Base-by-base conservation (phyloP, 2,888 invertebrate species). In the Eumerus sabulonum region DNA sequence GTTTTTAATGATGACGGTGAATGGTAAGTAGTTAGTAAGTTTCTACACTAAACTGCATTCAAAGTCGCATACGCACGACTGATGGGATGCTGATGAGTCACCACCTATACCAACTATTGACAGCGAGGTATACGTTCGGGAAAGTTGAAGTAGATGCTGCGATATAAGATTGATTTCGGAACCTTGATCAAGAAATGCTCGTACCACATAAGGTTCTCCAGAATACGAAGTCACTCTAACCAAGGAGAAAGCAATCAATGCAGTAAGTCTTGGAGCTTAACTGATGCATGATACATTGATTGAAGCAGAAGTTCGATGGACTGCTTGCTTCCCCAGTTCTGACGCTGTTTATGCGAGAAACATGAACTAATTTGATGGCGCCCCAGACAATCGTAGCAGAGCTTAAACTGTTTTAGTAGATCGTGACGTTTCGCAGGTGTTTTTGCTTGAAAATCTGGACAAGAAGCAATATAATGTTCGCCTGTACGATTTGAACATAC, bases 401-500 rank as follows among this genome's bases (percentile, higher is more conserved):
- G 44, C 1, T 45, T 19, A 4, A 68, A 19, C 47, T 68, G 9
- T 60, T 47, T 45, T 2, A 60, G 18, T 11, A 53, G 60, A 17
- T 68, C 62, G 47, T 36, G 48, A 47, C 60, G 60, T 13, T 70
- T 5, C 53, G 38, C 53, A 12, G 36, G n/a, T 9, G 3, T 57
- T 14, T 60, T 60, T 47, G 60, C 51, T 60, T 45, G 35, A 56
- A 40, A 71, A 48, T 36, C 54, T 62, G 47, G 40, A 56, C 70
- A 70, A 62, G 48, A 54, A 42, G 56, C 36, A 14, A 70, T 13
- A 48, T 42, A 70, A 14, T 70, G 62, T 9, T 62, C 54, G n/a
- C 70, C 47, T 27, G 53, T 53, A n/a, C 70, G 53, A 42, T 12
- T 45, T 11, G 36, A 27, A 48, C 59, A 47, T 38, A 50, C 40